These are phyloP conservation scores for Tetraodon nigroviridis DNA, from an alignment of 2,113 vertebrate species.

Conservation along the genomic window DNA sequence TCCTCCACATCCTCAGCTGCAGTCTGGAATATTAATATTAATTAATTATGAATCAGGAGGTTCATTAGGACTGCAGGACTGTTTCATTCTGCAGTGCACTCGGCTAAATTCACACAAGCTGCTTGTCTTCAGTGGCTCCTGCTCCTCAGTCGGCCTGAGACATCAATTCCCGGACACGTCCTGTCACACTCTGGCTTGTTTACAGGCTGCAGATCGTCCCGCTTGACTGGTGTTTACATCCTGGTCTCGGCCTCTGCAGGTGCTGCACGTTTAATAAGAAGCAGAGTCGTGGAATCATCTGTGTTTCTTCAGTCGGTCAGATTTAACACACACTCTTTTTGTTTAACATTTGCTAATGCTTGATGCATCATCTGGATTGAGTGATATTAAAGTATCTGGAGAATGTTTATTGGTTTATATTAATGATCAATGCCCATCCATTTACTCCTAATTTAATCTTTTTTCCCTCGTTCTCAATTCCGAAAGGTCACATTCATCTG, in stretches of 20 bases:
- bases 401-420: too few relatives aligned
- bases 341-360: too few relatives aligned
- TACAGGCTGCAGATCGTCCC: slow-evolving; percentile 62
- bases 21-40: background rate
- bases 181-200: slow-evolving; percentile 59
- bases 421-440: too few relatives aligned
- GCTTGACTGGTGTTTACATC: slow-evolving; percentile 48
- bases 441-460: too few relatives aligned
- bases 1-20: too few relatives aligned
- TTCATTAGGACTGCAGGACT: slow-evolving; percentile 21
- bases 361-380: too few relatives aligned
- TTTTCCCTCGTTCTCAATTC: too few relatives aligned
- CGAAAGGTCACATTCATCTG: too few relatives aligned
- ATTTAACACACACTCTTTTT: too few relatives aligned
- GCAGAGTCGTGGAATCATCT: slow-evolving; percentile 43
- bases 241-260: slow-evolving; percentile 57
- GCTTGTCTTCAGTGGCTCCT: slow-evolving; percentile 63
- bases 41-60: slow-evolving; percentile 12
- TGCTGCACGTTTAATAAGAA: slow-evolving; percentile 64
- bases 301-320: background rate
- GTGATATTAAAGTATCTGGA: too few relatives aligned
- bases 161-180: slow-evolving; percentile 57
- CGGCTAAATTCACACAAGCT: slow-evolving; percentile 49
- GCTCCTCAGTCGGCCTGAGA: slow-evolving; percentile 56
- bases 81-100: slow-evolving; percentile 29